Base-by-base conservation (phyloP, 1,140 invertebrate genomes). In the Listronotus bonariensis region DNA sequence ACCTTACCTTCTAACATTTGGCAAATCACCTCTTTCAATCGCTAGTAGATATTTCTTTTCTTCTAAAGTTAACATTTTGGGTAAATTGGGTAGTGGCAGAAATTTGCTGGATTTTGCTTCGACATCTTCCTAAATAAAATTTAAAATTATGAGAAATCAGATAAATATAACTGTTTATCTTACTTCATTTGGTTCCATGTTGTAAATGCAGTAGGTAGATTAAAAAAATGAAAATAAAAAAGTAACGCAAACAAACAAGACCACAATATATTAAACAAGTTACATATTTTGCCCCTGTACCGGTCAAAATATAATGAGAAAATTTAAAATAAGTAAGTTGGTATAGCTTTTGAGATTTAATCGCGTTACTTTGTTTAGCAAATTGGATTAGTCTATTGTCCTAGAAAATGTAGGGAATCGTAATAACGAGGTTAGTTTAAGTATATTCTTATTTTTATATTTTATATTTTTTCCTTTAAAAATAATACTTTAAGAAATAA, bases 41-140 rank as follows among this genome's bases (percentile, higher is more conserved):
- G 91, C 90, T 41, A 94, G 79, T 8, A 95, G 80, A 76, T 89
- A 95, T 71, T 90, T 92, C 79, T 95, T 95, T 76, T 94, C 92
- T 66, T 93, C 90, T 26, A 88, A 76, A 52, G 83, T 88, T 15
- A 94, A 80, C 11, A 87, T 76, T 72, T 89, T 88, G 6, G 89
- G 90, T 46, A 92, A 80, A 64, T 83, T 84, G 17, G 88, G 85
- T 58, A 74, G 63, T 3, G 59, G 32, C 12, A 65, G 31, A n/a
- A 38, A 38, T 18, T 61, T 40, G 9, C 54, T 70, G 9, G 46
- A 36, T 17, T 56, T 61, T 38, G 68, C 54, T 38, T 72, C 71
- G 4, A 72, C 64, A 62, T 72, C 71, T 31, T 65, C 68, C 71
- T 72, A 42, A 46, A 55, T 40, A 49, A 58, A 40, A 31, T 12